phyloP scores from a whole-genome alignment of 2,113 vertebrate species.

The Amphiprion percula region DNA sequence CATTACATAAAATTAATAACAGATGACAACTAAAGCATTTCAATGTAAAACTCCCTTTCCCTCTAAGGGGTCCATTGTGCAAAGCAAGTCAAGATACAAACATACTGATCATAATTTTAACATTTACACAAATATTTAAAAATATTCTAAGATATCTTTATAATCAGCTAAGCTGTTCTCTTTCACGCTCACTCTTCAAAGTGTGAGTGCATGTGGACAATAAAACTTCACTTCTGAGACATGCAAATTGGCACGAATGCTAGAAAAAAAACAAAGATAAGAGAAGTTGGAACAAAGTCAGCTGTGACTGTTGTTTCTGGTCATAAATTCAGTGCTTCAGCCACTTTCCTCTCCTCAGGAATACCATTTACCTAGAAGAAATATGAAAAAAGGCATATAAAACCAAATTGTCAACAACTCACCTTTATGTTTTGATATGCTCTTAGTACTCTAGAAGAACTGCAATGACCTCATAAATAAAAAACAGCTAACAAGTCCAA shows the following conservation, averaged over 20 bases:
- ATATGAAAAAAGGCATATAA: conserved; percentile 16
- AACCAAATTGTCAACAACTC: no score
- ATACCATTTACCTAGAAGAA: conserved; percentile 97
- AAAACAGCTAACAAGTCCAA: not conserved
- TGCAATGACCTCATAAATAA: not conserved
- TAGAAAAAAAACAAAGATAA: conserved; percentile 26
- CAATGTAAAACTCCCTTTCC: conserved; percentile 49
- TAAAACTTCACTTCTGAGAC: conserved; percentile 48
- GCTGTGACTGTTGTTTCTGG: conserved; percentile 18
- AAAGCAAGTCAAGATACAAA: conserved; percentile 63
- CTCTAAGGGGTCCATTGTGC: conserved; percentile 50
- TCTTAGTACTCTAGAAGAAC: not conserved
- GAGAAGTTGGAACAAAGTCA: conserved; percentile 1
- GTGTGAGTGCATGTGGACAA: conserved; percentile 43
- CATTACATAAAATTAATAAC: conserved; percentile 34
- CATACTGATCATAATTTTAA: conserved; percentile 28
- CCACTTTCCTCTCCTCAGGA: conserved; percentile 98
- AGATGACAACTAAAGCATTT: conserved; percentile 54
- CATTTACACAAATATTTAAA: conserved; percentile 58
- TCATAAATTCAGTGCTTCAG: conserved; percentile 95
- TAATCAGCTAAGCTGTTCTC: conserved; percentile 19
- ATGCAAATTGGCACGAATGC: conserved; percentile 77
- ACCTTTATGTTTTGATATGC: not conserved
- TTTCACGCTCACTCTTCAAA: conserved; percentile 18
- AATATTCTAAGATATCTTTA: conserved; percentile 42